phyloP scores from a whole-genome alignment of 2,888 invertebrate genomes.

The Lochmaea capreae region DNA sequence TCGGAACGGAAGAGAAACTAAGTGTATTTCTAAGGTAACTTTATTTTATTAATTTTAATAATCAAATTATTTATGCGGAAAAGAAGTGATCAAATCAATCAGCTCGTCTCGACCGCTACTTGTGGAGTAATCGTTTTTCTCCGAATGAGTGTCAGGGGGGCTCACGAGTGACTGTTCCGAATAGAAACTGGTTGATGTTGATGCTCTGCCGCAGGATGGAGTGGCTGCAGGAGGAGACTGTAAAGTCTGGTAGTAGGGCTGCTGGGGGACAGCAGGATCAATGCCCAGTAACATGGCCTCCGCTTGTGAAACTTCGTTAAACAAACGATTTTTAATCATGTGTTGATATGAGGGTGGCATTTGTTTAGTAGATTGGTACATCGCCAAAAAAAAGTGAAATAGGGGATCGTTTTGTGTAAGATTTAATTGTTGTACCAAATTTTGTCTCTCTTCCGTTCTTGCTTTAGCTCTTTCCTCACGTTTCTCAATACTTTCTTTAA shows the following conservation, averaged over 20 bases:
- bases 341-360: constrained; percentile 17
- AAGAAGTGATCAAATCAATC: constrained; percentile 21
- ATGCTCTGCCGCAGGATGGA: constrained; percentile 12
- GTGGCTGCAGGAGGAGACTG: too few relatives aligned
- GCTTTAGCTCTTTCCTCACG: constrained; percentile 13
- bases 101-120: constrained; percentile 1
- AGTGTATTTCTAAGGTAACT: constrained; percentile 35
- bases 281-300: constrained; percentile 27
- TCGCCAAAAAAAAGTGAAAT: not conserved
- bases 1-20: constrained; percentile 36
- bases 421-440: too few relatives aligned
- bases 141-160: not conserved
- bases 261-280: constrained; percentile 14
- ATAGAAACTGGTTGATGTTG: constrained; percentile 5
- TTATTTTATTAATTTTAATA: constrained; percentile 10
- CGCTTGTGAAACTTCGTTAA: constrained; percentile 2
- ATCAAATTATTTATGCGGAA: constrained; percentile 17
- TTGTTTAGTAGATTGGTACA: constrained; percentile 10
- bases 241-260: constrained; percentile 22
- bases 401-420: too few relatives aligned
- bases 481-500: too few relatives aligned
- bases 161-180: constrained; percentile 8
- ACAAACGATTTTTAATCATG: constrained; percentile 9
- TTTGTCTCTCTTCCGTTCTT: constrained; percentile 9
- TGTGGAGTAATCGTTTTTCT: constrained; percentile 6